Evolutionary conservation across 2,888 invertebrate genomes (phyloP).

Genomic region (Chymomyza fuscimana): DNA sequence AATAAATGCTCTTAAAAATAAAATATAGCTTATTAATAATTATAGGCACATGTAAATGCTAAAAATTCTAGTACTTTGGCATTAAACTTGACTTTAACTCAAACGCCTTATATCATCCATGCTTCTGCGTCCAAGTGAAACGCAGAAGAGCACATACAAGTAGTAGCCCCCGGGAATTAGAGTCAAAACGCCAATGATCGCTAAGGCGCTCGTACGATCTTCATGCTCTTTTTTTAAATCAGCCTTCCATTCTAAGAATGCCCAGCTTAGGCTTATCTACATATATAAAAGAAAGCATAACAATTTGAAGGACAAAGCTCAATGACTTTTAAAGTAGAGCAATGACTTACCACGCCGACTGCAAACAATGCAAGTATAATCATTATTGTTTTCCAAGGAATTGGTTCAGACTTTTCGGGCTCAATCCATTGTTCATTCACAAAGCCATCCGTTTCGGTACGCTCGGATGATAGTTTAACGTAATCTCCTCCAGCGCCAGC

Average conservation of each 20-base stretch:
- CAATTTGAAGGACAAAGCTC: background rate
- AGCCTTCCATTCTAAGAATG: constrained; percentile 41
- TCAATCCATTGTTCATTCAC: constrained; percentile 56
- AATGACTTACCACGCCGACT: constrained; percentile 47
- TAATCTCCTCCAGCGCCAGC: constrained; percentile 16
- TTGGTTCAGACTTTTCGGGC: constrained; percentile 24
- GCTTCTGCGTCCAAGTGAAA: constrained; percentile 36
- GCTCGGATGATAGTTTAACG: constrained; percentile 28
- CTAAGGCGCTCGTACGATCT: constrained; percentile 53
- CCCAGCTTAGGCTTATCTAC: constrained; percentile 52
- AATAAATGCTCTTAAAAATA: constrained; percentile 12
- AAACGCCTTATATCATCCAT: constrained; percentile 64
- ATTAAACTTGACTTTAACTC: constrained; percentile 27
- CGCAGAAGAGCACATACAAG: constrained; percentile 36
- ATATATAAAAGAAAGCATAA: background rate
- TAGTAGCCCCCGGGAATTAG: constrained; percentile 60
- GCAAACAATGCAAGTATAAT: constrained; percentile 51
- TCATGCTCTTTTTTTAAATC: constrained; percentile 35
- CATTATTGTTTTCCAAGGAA: constrained; percentile 59
- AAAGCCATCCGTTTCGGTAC: constrained; percentile 52
- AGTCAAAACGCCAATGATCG: constrained; percentile 53
- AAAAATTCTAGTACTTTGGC: background rate
- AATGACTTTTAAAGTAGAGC: background rate
- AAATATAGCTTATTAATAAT: constrained; percentile 9
- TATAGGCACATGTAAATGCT: background rate